These are phyloP conservation scores for Bubo bubo DNA, from an alignment of 2,113 vertebrate species.

Conservation along the genomic window DNA sequence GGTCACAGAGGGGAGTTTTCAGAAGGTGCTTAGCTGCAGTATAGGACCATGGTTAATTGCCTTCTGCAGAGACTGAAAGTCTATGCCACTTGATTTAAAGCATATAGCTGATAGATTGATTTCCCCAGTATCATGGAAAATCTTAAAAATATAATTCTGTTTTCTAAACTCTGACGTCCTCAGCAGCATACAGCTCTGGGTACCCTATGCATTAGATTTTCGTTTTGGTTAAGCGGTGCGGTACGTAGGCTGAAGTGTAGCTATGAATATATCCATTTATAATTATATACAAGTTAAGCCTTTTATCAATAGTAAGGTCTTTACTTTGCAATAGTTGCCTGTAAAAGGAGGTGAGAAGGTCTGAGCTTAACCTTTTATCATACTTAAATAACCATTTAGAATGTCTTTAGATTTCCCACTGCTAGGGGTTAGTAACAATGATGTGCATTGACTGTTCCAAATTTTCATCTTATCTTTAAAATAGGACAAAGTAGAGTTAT, in stretches of 20 bases:
- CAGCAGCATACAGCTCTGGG: neutral
- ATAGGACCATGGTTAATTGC: neutral
- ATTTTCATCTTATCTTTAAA: constrained; percentile 6
- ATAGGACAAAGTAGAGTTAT: neutral
- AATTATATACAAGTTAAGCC: neutral
- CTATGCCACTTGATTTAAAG: neutral
- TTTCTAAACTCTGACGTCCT: neutral
- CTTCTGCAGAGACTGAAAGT: neutral
- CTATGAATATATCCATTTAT: neutral
- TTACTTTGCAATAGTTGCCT: neutral
- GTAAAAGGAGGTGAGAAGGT: neutral
- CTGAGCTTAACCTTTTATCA: neutral
- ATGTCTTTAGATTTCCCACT: neutral
- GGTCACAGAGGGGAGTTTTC: neutral
- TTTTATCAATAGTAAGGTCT: neutral
- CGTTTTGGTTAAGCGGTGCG: neutral
- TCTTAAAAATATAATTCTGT: neutral
- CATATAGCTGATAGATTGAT: neutral
- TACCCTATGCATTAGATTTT: neutral
- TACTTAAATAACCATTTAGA: neutral
- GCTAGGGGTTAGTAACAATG: neutral
- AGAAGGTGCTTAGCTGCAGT: neutral
- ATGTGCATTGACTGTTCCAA: neutral
- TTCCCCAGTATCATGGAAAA: neutral
- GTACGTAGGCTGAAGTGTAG: neutral